Evolutionary conservation across 2,797 vertebrate genomes (phyloP).

Genomic region (Darevskia nairensis): DNA sequence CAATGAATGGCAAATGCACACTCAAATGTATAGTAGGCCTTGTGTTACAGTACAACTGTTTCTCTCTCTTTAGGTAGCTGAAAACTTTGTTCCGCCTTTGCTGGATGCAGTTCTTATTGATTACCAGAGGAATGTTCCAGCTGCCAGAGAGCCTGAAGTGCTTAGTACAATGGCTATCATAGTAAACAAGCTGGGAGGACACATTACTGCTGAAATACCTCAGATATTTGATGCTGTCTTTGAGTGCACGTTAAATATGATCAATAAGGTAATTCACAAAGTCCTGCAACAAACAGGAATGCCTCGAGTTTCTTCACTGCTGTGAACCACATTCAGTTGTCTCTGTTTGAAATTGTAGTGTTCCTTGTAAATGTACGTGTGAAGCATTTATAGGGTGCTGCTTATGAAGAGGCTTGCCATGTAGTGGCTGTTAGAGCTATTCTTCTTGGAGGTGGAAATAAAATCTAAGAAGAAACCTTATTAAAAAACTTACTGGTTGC

Average conservation of each 20-base stretch:
- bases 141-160: conserved; percentile 96
- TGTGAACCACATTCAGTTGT: not conserved
- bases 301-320: not conserved
- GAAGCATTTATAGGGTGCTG: not conserved
- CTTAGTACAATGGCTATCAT: conserved; percentile 99
- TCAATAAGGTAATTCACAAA: conserved; percentile 89
- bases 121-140: conserved; percentile 98
- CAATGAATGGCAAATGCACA: not conserved
- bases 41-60: not conserved
- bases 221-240: conserved; percentile 99
- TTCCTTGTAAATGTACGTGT: not conserved
- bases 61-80: conserved; percentile 85
- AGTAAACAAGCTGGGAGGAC: conserved; percentile 95
- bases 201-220: conserved; percentile 97
- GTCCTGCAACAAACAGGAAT: not conserved
- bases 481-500: not conserved
- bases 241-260: conserved; percentile 98
- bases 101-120: conserved; percentile 97
- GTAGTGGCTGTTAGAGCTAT: not conserved
- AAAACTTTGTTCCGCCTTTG: conserved; percentile 96
- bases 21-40: not conserved
- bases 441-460: not conserved
- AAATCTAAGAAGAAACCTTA: not conserved
- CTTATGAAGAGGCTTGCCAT: not conserved
- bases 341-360: not conserved